phyloP scores from a whole-genome alignment of 2,888 invertebrate genomes.

The Lithophane ornitopus region DNA sequence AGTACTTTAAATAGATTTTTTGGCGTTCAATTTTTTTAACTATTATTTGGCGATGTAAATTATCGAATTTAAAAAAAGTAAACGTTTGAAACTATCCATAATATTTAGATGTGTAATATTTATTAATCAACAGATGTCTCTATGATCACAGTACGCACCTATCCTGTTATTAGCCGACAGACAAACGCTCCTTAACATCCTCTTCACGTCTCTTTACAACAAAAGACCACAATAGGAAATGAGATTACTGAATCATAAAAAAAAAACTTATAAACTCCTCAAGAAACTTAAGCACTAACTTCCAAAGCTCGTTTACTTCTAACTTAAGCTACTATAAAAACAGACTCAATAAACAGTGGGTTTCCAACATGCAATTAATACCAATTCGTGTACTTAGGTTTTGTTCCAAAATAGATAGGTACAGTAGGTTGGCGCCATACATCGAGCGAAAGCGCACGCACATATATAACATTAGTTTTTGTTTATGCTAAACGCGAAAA shows the following conservation, averaged over 20 bases:
- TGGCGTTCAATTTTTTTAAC: too few relatives aligned
- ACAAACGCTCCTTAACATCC: neutral
- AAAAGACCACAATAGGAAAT: neutral
- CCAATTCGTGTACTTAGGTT: neutral
- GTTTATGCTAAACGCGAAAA: too few relatives aligned
- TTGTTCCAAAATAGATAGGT: too few relatives aligned
- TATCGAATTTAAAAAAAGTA: too few relatives aligned
- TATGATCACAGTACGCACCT: neutral
- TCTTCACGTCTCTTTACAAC: neutral
- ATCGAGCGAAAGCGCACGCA: too few relatives aligned
- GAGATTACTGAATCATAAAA: neutral
- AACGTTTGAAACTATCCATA: neutral
- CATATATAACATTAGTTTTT: too few relatives aligned
- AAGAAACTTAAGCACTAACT: constrained; percentile 20
- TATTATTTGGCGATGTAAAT: too few relatives aligned
- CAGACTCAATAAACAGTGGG: constrained; percentile 22
- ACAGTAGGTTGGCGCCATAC: too few relatives aligned
- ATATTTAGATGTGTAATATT: neutral
- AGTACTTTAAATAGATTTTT: too few relatives aligned
- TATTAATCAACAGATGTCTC: neutral
- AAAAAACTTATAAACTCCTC: neutral
- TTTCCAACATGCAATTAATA: constrained; percentile 18
- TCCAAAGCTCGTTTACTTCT: neutral
- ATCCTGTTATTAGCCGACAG: neutral
- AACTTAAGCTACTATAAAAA: constrained; percentile 8